Conservation (phyloP, 1,140 invertebrate genomes). For the Philotrypesis tridentata region DNA sequence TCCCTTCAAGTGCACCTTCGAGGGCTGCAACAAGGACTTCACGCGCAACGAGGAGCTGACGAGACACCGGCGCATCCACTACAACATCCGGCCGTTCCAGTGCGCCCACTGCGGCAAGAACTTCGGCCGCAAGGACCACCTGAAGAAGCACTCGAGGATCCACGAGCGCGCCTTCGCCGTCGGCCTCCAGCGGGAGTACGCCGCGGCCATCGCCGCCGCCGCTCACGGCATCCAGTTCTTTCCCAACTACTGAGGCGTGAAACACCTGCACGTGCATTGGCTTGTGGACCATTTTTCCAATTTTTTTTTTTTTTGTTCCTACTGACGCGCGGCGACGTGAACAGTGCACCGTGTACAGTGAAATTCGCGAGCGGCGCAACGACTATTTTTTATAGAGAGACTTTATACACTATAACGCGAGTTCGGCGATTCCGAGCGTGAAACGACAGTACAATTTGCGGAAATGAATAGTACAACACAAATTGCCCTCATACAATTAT, state of each 20-base stretch:
- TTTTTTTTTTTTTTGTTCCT: no score
- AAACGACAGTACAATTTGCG: no score
- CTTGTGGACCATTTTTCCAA: no score
- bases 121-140: constrained; percentile 91
- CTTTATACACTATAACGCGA: no score
- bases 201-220: background rate
- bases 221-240: background rate
- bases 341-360: no score
- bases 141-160: constrained; percentile 88
- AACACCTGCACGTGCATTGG: no score
- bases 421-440: no score
- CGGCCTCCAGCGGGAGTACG: background rate
- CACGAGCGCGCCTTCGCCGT: constrained; percentile 68
- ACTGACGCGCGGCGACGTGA: no score
- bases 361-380: no score
- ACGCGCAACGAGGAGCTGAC: constrained; percentile 95
- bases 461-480: no score
- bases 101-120: constrained; percentile 88
- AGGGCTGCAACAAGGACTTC: constrained; percentile 90
- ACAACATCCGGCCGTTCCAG: constrained; percentile 85
- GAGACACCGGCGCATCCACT: constrained; percentile 92
- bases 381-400: no score
- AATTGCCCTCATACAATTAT: no score
- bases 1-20: constrained; percentile 89
- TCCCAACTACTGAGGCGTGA: background rate